Evolutionary conservation across 1,140 invertebrate species (phyloP), one percentile per base, ranked within the genome.

Genomic region (Hormaphis cornu): DNA sequence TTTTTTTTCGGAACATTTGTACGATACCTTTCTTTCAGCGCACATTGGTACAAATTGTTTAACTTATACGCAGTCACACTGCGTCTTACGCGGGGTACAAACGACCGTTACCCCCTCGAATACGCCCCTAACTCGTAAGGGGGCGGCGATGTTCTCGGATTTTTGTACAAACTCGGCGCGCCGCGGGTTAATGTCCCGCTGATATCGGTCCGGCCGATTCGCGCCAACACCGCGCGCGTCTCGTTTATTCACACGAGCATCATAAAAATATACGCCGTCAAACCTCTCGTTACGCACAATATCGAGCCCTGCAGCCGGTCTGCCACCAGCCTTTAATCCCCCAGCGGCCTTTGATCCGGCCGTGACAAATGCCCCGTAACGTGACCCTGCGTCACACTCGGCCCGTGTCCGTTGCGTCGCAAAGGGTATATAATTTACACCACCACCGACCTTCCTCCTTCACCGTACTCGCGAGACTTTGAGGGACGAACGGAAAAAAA

Each of bases 321-420:
- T n/a, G n/a, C n/a, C n/a, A n/a, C n/a, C n/a, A n/a, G 37, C 40
- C 9, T 46, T 63, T 63, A 63, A 63, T 63, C 58, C 58, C 58
- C 37, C 26, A 63, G 58, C 58, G 58, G 58, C 58, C 58, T 63
- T 63, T 63, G 58, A 63, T 63, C 58, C 58, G 18, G 30, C 28
- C 58, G 58, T 63, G 58, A 63, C 58, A 63, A 63, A 63, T 63
- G 58, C 40, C 30, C 58, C 24, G n/a, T n/a, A 63, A 63, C 42
- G 40, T 63, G 40, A 63, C 58, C 18, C 18, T 6, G 33, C 33
- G 26, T 53, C 26, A 53, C 50, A n/a, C n/a, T 40, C 37, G 14
- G 37, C 37, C 37, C 7, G 7, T 14, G 37, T 8, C 37, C 37
- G 7, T 7, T 8, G 7, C 37, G 37, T 40, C 7, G 14, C 37